Evolutionary conservation across 2,888 invertebrate genomes (phyloP).

Genomic region (Rhaphigaster nebulosa): DNA sequence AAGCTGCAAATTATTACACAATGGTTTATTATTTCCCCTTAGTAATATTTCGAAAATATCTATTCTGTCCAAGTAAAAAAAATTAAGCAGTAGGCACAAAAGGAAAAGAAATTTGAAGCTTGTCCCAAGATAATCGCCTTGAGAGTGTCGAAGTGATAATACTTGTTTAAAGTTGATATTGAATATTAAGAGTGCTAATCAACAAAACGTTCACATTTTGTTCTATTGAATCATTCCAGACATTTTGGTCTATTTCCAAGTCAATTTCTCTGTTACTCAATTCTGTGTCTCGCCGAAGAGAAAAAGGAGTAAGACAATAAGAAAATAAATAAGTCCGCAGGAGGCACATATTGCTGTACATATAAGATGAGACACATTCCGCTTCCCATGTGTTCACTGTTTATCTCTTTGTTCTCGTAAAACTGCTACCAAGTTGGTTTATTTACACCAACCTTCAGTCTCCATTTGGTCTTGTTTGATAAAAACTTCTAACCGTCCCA

Average conservation of each 20-base stretch:
- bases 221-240: background rate
- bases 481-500: background rate
- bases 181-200: background rate
- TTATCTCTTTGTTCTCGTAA: constrained; percentile 43
- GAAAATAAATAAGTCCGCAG: background rate
- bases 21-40: no score
- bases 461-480: constrained; percentile 28
- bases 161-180: background rate
- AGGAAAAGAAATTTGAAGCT: no score
- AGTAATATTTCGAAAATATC: no score
- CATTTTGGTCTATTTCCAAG: background rate
- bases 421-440: constrained; percentile 8
- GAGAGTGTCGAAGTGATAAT: background rate
- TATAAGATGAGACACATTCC: background rate
- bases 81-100: no score
- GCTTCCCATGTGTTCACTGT: background rate
- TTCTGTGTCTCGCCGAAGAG: background rate
- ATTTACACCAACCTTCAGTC: constrained; percentile 31
- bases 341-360: constrained; percentile 6
- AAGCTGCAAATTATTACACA: no score
- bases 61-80: no score
- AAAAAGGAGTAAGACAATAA: constrained; percentile 13
- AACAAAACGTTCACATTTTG: background rate
- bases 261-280: background rate
- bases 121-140: no score